Evolutionary conservation across 2,888 invertebrate genomes (phyloP).

Genomic region (Leptinotarsa tumamoca): DNA sequence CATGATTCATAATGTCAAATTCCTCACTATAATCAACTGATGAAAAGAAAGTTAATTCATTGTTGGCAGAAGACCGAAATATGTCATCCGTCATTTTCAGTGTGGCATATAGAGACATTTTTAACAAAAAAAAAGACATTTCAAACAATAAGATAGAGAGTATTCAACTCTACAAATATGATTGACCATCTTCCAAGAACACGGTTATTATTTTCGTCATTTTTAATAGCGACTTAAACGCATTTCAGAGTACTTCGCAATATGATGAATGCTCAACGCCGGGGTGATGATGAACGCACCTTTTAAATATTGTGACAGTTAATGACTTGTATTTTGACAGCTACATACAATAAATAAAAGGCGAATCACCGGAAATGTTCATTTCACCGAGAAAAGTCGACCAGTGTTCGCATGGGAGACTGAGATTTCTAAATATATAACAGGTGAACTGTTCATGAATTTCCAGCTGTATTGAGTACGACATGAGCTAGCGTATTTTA

Average conservation of each 20-base stretch:
- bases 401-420: conserved; percentile 50
- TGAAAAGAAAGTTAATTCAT: no score
- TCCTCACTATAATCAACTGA: no score
- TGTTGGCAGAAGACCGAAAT: no score
- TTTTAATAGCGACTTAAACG: conserved; percentile 27
- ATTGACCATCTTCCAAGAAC: not conserved
- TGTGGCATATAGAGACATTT: no score
- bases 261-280: conserved; percentile 45
- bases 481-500: not conserved
- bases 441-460: conserved; percentile 43
- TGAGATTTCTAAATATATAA: conserved; percentile 60
- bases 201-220: not conserved
- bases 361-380: conserved; percentile 60
- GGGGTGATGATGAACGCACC: conserved; percentile 46
- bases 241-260: conserved; percentile 29
- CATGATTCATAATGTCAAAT: no score
- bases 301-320: conserved; percentile 54
- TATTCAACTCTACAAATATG: not conserved
- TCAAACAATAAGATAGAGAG: not conserved
- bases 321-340: conserved; percentile 59
- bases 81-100: no score
- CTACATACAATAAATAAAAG: conserved; percentile 59
- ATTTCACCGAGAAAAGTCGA: conserved; percentile 53
- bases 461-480: not conserved
- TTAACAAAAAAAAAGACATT: no score